These are phyloP conservation scores for Eupeodes corollae DNA, from an alignment of 1,140 invertebrate genomes.

Conservation along the genomic window DNA sequence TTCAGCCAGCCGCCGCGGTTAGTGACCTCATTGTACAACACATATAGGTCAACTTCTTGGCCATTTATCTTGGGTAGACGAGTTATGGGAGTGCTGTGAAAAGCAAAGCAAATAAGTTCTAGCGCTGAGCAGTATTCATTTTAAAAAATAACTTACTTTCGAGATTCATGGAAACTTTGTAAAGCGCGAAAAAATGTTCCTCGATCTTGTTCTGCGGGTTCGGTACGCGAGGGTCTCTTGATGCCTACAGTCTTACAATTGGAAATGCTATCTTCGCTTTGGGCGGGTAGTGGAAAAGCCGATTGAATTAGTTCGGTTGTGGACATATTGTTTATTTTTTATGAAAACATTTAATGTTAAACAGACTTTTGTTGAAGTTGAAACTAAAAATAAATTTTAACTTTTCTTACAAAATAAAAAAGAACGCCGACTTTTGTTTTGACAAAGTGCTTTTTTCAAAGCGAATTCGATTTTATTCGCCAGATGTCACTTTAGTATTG, in stretches of 20 bases:
- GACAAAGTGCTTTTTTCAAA: neutral
- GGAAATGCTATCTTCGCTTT: neutral
- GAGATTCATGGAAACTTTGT: conserved; percentile 1
- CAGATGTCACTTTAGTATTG: too few relatives aligned
- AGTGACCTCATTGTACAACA: conserved; percentile 82
- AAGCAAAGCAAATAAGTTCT: too few relatives aligned
- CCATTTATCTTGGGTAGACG: conserved; percentile 72
- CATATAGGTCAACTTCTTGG: conserved; percentile 79
- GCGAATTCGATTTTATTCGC: neutral
- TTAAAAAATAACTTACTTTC: conserved; percentile 1
- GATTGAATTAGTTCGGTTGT: neutral
- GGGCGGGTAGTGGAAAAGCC: neutral
- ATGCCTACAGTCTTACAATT: neutral
- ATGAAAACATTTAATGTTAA: conserved; percentile 27
- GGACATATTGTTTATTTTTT: conserved; percentile 21
- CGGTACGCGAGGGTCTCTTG: too few relatives aligned
- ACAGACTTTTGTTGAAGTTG: too few relatives aligned
- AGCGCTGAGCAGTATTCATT: too few relatives aligned
- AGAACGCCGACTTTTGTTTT: conserved; percentile 1
- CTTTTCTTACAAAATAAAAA: neutral
- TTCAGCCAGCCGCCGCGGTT: conserved; percentile 84
- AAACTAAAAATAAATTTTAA: too few relatives aligned
- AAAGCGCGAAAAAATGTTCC: conserved; percentile 2
- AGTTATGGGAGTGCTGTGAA: conserved; percentile 63
- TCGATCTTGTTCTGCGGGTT: neutral